Conservation (phyloP, 2,888 invertebrate species). For the Chymomyza caudatula region DNA sequence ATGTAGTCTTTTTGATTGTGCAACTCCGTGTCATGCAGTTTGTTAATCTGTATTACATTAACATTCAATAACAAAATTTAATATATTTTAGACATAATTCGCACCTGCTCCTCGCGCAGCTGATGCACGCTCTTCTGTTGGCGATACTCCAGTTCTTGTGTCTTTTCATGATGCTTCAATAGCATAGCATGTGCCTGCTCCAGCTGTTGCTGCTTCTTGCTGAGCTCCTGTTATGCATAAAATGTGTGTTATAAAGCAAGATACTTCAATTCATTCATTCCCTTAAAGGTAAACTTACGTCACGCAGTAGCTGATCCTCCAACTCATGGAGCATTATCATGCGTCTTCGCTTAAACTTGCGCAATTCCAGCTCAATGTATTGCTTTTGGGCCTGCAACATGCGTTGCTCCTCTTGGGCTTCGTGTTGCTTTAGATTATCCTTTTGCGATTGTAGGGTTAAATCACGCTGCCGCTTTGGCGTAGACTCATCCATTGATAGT, state of each 20-base stretch:
- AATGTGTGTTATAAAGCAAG: neutral
- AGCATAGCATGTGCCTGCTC: slow-evolving; percentile 97
- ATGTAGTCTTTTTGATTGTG: slow-evolving; percentile 98
- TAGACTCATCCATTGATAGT: slow-evolving; percentile 93
- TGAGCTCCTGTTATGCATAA: slow-evolving; percentile 86
- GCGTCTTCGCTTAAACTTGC: slow-evolving; percentile 94
- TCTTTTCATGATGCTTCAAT: slow-evolving; percentile 96
- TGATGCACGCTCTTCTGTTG: slow-evolving; percentile 97
- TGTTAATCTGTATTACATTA: slow-evolving; percentile 79
- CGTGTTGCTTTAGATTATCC: slow-evolving; percentile 92
- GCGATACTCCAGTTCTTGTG: slow-evolving; percentile 95
- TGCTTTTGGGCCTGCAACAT: slow-evolving; percentile 92
- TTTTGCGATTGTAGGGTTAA: slow-evolving; percentile 94
- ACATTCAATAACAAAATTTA: neutral
- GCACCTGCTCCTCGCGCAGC: slow-evolving; percentile 90
- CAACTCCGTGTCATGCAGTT: slow-evolving; percentile 96
- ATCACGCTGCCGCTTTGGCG: slow-evolving; percentile 93
- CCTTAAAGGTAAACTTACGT: slow-evolving; percentile 80
- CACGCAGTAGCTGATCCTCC: slow-evolving; percentile 93
- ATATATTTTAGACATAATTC: slow-evolving; percentile 1
- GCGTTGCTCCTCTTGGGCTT: slow-evolving; percentile 93
- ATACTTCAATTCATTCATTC: neutral
- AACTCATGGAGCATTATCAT: slow-evolving; percentile 91
- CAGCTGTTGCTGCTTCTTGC: slow-evolving; percentile 95
- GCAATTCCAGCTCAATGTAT: slow-evolving; percentile 93